Percentiles rank a stretch among this genome's conserved stretches.
phyloP scores from a whole-genome alignment of 2,797 vertebrate species.

The Pseudocheirus occidentalis region DNA sequence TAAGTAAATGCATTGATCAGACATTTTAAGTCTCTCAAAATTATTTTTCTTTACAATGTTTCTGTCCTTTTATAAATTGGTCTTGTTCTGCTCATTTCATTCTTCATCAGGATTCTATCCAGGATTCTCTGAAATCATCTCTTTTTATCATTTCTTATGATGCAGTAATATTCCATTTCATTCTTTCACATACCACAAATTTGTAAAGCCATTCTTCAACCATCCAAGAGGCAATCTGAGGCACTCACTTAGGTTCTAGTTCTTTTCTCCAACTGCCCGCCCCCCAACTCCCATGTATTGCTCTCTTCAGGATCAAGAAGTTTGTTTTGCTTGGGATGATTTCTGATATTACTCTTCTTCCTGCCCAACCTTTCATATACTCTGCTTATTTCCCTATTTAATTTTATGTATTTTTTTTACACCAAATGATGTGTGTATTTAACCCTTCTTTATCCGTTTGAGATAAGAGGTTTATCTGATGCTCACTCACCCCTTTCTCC shows the following conservation, averaged over 20 bases:
- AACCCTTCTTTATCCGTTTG: neutral
- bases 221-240: neutral
- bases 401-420: neutral
- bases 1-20: neutral
- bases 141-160: neutral
- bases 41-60: neutral
- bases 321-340: neutral
- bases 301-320: neutral
- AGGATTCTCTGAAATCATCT: neutral
- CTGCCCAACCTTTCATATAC: neutral
- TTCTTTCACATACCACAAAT: neutral
- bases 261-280: neutral
- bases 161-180: neutral
- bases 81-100: neutral
- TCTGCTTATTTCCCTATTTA: neutral
- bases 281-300: neutral
- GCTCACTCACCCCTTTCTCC: neutral
- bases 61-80: neutral
- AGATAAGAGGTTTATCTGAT: neutral
- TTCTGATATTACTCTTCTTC: neutral
- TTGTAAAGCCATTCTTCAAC: neutral
- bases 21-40: neutral
- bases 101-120: neutral
- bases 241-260: neutral
- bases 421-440: neutral